These are phyloP conservation scores for Amphiprion clarkii DNA, from an alignment of 2,797 vertebrate genomes.

Conservation along the genomic window DNA sequence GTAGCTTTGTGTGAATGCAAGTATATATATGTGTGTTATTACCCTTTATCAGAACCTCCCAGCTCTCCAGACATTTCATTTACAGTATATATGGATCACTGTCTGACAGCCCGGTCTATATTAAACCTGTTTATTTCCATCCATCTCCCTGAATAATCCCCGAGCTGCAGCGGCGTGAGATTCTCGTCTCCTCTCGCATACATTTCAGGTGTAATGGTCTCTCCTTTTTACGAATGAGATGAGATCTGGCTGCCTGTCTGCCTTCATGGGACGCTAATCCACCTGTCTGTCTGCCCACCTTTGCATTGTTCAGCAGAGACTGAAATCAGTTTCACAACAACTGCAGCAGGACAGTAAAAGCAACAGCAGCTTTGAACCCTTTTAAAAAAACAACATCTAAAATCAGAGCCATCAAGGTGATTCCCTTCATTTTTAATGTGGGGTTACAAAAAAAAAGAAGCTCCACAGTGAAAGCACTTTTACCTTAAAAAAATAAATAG, in stretches of 20 bases:
- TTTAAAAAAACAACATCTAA: neutral
- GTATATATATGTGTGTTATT: constrained; percentile 33
- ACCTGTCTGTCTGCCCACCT: constrained; percentile 38
- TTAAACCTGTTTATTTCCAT: constrained; percentile 56
- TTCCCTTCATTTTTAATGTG: neutral
- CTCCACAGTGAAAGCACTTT: too few relatives aligned
- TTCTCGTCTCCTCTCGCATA: constrained; percentile 15
- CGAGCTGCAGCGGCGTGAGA: neutral
- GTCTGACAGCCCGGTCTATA: constrained; percentile 55
- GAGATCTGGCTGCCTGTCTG: constrained; percentile 36
- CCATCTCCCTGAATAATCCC: constrained; percentile 23
- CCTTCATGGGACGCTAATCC: constrained; percentile 52
- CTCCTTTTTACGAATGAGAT: constrained; percentile 44
- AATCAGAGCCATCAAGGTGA: neutral
- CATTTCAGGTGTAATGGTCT: constrained; percentile 28
- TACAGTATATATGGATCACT: constrained; percentile 57
- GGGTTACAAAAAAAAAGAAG: neutral
- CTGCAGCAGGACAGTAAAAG: constrained; percentile 42
- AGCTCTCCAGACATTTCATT: constrained; percentile 59
- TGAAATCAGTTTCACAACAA: constrained; percentile 58
- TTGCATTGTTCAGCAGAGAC: constrained; percentile 40
- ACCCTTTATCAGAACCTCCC: constrained; percentile 54
- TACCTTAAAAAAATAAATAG: too few relatives aligned
- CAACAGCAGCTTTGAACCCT: neutral
- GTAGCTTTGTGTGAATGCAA: constrained; percentile 3